Evolutionary conservation across 2,113 vertebrate genomes (phyloP).

Genomic region (Micromys minutus): DNA sequence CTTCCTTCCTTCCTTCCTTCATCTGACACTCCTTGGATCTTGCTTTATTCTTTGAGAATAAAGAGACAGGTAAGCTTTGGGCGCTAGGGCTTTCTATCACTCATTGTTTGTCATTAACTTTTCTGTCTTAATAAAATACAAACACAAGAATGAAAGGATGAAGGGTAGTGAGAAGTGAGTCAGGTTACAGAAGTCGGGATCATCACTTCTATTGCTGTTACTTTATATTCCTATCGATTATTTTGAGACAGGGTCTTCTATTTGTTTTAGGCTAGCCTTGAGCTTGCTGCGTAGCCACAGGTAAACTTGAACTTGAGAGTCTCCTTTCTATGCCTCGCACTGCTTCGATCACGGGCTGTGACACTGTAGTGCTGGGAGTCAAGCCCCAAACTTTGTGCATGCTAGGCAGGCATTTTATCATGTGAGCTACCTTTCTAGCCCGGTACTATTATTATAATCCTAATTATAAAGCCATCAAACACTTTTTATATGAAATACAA

Average conservation of each 20-base stretch:
- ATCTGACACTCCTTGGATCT: background rate
- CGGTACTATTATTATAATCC: background rate
- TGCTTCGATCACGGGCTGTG: background rate
- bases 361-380: too few species aligned
- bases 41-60: constrained; percentile 1
- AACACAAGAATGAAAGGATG: background rate
- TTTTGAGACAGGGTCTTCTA: background rate
- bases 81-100: background rate
- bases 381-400: background rate
- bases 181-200: background rate
- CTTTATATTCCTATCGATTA: background rate
- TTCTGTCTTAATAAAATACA: constrained; percentile 30
- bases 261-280: background rate
- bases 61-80: background rate
- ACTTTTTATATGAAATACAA: background rate
- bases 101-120: constrained; percentile 28
- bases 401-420: background rate
- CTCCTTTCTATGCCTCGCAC: background rate
- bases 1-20: background rate
- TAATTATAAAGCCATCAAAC: constrained; percentile 10
- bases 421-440: background rate
- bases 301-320: background rate
- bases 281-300: background rate
- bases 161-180: background rate
- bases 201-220: background rate